Conservation (phyloP, 2,113 vertebrate species). For the Caracal caracal region DNA sequence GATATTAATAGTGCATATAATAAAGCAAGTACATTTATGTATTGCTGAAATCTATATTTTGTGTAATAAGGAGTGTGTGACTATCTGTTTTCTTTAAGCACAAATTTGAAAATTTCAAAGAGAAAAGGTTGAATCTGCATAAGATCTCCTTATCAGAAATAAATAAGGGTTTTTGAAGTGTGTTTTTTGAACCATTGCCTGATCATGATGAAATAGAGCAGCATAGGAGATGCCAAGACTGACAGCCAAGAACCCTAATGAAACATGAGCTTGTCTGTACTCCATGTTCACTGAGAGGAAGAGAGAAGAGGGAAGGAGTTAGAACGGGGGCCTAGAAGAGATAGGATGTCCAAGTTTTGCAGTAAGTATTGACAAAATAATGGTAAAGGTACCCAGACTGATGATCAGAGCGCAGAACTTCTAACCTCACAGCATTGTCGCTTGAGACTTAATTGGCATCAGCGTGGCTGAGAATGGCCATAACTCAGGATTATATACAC, state of each 20-base stretch:
- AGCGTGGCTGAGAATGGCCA: neutral
- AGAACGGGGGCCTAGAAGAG: neutral
- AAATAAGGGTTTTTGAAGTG: neutral
- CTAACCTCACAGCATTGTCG: neutral
- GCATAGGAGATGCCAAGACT: neutral
- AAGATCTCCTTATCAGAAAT: conserved; percentile 11
- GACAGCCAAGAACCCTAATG: neutral
- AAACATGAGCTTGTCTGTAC: neutral
- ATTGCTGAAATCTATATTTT: neutral
- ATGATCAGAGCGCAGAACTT: neutral
- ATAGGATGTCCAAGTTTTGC: neutral
- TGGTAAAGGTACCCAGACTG: neutral
- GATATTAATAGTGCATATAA: neutral
- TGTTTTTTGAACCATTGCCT: neutral
- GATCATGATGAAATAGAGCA: neutral
- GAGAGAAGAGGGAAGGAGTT: neutral
- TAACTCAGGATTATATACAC: conserved; percentile 16
- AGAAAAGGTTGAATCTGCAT: neutral
- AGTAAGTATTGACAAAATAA: neutral
- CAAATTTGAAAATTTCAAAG: conserved; percentile 5
- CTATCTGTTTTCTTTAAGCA: neutral
- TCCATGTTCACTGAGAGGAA: neutral
- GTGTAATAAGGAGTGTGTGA: neutral
- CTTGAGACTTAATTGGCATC: conserved; percentile 26
- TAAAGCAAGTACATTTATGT: neutral